Base-by-base conservation (phyloP, 2,797 vertebrate genomes). In the Coreius guichenoti region DNA sequence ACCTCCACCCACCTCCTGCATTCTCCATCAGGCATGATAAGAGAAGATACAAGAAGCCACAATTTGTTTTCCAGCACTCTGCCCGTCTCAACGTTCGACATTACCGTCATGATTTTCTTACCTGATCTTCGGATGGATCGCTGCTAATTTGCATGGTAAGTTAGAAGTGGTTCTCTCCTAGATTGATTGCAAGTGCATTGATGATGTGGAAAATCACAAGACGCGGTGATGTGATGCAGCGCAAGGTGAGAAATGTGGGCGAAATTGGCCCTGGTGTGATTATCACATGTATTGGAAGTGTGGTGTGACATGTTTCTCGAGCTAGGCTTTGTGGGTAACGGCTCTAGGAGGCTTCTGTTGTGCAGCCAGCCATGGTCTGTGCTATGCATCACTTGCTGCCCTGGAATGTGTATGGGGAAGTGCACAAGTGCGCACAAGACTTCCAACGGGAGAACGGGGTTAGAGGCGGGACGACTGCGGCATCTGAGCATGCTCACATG, bases 111-210 rank as follows among this genome's bases (percentile, higher is more conserved):
- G 95, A 94, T 90, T 86, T 89, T 92, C 91, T 92, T 91, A 88
- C 92, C 90, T 93, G 90, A 93, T 89, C 91, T 93, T 90, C 91
- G 91, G 93, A 89, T 92, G 91, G 90, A 91, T 91, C 91, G 91
- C 92, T 93, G 89, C 90, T 96, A 95, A 95, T 95, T 95, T 89
- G 89, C 92, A 95, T 94, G 95, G 95, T 95, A 94, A 92, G 95
- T 93, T 83, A 33, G 17, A 43, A 1, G 39, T 17, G n/a, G 8
- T 63, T 8, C 39, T 65, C 39, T 80, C n/a, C 23, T 45, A 77
- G 75, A 16, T 36, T 61, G 51, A 63, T 61, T 65, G 36, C n/a
- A 45, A 47, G n/a, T 61, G 26, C 61, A 67, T 7, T 67, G 8
- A 67, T 67, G 19, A 68, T 80, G 45, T 33, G 78, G 11, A 80